Conservation (phyloP, 2,888 invertebrate species). For the Athetis lepigone region DNA sequence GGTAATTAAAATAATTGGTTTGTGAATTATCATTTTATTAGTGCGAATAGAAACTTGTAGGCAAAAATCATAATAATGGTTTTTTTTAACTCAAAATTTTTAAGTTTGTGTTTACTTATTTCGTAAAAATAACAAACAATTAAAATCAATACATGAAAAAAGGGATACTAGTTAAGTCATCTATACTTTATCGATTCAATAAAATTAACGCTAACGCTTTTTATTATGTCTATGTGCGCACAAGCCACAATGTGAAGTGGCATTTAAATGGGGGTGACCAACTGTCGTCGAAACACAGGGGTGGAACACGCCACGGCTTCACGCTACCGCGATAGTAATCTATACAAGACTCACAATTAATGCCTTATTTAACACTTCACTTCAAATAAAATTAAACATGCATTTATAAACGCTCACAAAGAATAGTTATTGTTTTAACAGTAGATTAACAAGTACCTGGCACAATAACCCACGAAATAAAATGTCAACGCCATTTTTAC, state of each 20-base stretch:
- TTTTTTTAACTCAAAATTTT: neutral
- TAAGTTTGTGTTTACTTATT: neutral
- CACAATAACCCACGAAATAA: slow-evolving; percentile 17
- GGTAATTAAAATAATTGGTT: slow-evolving; percentile 33
- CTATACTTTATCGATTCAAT: slow-evolving; percentile 69
- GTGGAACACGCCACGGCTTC: slow-evolving; percentile 86
- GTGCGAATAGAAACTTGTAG: neutral
- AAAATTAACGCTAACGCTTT: slow-evolving; percentile 81
- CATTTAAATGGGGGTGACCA: slow-evolving; percentile 90
- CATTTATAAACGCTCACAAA: slow-evolving; percentile 55
- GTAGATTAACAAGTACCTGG: slow-evolving; percentile 1
- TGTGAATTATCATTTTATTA: neutral
- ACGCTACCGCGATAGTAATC: slow-evolving; percentile 87
- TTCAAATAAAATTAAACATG: slow-evolving; percentile 68
- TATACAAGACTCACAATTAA: slow-evolving; percentile 86
- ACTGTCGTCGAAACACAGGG: slow-evolving; percentile 88
- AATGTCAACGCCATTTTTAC: slow-evolving; percentile 16
- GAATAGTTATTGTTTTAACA: slow-evolving; percentile 31
- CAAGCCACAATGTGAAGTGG: slow-evolving; percentile 90
- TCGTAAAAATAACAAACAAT: neutral
- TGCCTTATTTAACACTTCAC: slow-evolving; percentile 84
- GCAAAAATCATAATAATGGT: neutral
- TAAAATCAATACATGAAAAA: slow-evolving; percentile 18
- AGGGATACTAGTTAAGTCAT: slow-evolving; percentile 28
- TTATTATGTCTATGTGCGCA: slow-evolving; percentile 83